Evolutionary conservation across 2,113 vertebrate species (phyloP).

Genomic region (Protobothrops mucrosquamatus): DNA sequence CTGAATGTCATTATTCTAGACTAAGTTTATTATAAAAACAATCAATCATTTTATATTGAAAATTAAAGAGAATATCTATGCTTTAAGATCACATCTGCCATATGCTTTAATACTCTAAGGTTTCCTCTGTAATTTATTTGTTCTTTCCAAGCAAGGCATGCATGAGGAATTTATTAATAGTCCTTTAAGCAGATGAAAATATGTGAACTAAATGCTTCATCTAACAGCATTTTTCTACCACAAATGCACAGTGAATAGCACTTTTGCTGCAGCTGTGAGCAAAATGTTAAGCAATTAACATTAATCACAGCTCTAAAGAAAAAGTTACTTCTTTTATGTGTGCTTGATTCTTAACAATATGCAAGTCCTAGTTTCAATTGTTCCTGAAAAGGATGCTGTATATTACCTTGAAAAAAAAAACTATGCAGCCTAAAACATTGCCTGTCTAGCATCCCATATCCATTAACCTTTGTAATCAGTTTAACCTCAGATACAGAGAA

Average conservation of each 20-base stretch:
- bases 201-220: neutral
- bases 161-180: neutral
- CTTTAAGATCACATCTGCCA: neutral
- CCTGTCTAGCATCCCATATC: neutral
- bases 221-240: neutral
- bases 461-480: neutral
- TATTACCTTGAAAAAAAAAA: neutral
- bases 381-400: conserved; percentile 1
- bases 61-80: neutral
- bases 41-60: neutral
- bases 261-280: neutral
- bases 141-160: conserved; percentile 11
- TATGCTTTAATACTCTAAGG: neutral
- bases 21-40: neutral
- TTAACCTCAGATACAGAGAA: neutral
- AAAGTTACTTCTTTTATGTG: neutral
- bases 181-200: neutral
- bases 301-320: neutral
- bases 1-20: neutral
- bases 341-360: neutral
- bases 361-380: neutral
- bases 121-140: neutral
- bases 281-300: neutral
- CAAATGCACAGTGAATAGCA: neutral
- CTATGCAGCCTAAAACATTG: neutral